These are phyloP conservation scores for Sebastes umbrosus DNA, from an alignment of 2,797 vertebrate genomes.

Conservation along the genomic window DNA sequence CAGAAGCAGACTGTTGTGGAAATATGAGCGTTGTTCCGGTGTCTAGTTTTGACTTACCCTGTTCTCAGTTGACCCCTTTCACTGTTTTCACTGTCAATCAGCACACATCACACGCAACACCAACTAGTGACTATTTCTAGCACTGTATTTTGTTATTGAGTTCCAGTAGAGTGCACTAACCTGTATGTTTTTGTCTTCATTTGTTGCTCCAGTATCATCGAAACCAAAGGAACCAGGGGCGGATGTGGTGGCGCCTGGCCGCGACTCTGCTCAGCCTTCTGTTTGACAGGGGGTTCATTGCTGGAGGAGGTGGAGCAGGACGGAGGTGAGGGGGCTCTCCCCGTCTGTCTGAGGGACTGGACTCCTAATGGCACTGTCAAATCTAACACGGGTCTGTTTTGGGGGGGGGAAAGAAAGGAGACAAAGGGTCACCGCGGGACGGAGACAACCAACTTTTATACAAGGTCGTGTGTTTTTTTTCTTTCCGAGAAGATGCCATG, in stretches of 20 bases:
- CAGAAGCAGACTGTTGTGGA: slow-evolving; percentile 69
- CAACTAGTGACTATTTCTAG: slow-evolving; percentile 11
- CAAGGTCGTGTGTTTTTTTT: slow-evolving; percentile 58
- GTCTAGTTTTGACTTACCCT: slow-evolving; percentile 62
- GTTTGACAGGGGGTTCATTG: slow-evolving; percentile 74
- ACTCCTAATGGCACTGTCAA: slow-evolving; percentile 80
- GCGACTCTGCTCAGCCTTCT: slow-evolving; percentile 76
- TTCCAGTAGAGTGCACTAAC: slow-evolving; percentile 14
- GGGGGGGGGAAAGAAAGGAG: slow-evolving; percentile 37
- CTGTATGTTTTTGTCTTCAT: not conserved
- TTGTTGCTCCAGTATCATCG: slow-evolving; percentile 80
- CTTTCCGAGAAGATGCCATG: slow-evolving; percentile 83
- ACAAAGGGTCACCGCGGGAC: slow-evolving; percentile 80
- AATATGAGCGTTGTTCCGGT: slow-evolving; percentile 63
- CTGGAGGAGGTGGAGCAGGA: slow-evolving; percentile 65
- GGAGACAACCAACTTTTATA: slow-evolving; percentile 79
- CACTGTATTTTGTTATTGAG: not conserved
- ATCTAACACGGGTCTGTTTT: slow-evolving; percentile 80
- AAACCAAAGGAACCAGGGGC: slow-evolving; percentile 86
- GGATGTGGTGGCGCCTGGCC: slow-evolving; percentile 82
- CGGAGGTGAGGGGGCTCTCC: slow-evolving; percentile 76
- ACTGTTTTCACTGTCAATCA: slow-evolving; percentile 31
- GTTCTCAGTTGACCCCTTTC: slow-evolving; percentile 36
- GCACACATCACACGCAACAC: slow-evolving; percentile 5
- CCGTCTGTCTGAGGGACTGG: slow-evolving; percentile 68